Base-by-base conservation (phyloP, 1,140 invertebrate species). In the Macrobrachium nipponense region DNA sequence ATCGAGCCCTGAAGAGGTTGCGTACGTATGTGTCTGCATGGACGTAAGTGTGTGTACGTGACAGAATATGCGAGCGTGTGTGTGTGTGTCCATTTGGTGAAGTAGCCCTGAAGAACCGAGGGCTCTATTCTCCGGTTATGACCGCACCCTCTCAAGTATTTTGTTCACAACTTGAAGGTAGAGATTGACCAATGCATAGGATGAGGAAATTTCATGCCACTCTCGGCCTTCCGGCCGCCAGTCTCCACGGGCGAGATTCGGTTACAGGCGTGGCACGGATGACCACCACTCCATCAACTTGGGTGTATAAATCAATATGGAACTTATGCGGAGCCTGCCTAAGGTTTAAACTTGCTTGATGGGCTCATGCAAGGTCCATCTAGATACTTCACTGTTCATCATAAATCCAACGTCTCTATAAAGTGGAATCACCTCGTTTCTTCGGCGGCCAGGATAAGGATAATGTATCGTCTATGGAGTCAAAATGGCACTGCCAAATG, bases 321-420 rank as follows among this genome's bases (percentile, higher is more conserved):
- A 43, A 44, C 87, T 84, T 87, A 75, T 80, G 78, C 66, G 81
- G 66, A n/a, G 51, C 62, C 17, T 64, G 75, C 64, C 59, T 61
- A 84, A 80, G 87, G 81, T 61, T 68, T 62, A 87, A 84, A 84
- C 51, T 87, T 75, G 81, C 75, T 73, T 87, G 81, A 58, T 72
- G 58, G 58, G 66, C 68, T 75, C 66, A 83, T 87, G 82, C 87
- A 83, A 87, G 87, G 81, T 83, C 87, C 87, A 87, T 87, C 87
- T 84, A 84, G 87, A 87, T 87, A 87, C 87, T 87, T 87, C 87
- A 87, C 87, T 87, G 87, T 87, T 87, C 87, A 87, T 87, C 87
- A 87, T 87, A 87, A 87, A 87, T 87, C 87, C 87, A 82, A 64
- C 81, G 82, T 87, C 81, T 84, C 82, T 73, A 87, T 87, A 87